Evolutionary conservation across 37 sponge, comb jelly and placozoan species (phyloP).

Genomic region (Ianthella basta): DNA sequence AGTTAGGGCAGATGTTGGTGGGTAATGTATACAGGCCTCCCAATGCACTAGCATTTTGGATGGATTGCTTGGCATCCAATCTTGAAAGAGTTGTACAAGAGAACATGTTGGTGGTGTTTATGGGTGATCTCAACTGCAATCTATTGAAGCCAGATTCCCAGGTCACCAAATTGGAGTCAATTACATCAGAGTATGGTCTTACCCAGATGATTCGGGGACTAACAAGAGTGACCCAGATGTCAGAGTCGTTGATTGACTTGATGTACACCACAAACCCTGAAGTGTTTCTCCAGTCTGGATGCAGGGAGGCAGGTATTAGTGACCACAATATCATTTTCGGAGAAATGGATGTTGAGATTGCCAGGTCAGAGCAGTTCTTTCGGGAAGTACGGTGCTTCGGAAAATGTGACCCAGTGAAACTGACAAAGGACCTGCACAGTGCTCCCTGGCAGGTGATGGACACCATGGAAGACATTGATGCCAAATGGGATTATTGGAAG

Average conservation of each 20-base stretch:
- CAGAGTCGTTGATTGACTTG: conserved; percentile 23
- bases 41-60: conserved; percentile 7
- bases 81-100: conserved; percentile 21
- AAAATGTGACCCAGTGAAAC: conserved; percentile 7
- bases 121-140: conserved; percentile 42
- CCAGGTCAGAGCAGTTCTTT: neutral
- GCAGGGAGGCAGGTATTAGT: conserved; percentile 21
- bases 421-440: neutral
- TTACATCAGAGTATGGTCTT: conserved; percentile 29
- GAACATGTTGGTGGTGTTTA: neutral
- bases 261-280: conserved; percentile 13
- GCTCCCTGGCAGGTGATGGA: conserved; percentile 40
- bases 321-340: conserved; percentile 35
- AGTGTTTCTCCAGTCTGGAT: neutral
- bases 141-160: conserved; percentile 11
- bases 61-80: conserved; percentile 11
- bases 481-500: conserved; percentile 45
- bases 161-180: neutral
- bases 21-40: conserved; percentile 34
- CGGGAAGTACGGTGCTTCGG: neutral
- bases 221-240: conserved; percentile 22
- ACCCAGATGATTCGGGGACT: conserved; percentile 16
- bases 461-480: conserved; percentile 33
- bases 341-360: neutral
- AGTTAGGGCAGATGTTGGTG: too few species aligned